Base-by-base conservation (phyloP, 1,140 invertebrate species). In the Drosophila sp. region DNA sequence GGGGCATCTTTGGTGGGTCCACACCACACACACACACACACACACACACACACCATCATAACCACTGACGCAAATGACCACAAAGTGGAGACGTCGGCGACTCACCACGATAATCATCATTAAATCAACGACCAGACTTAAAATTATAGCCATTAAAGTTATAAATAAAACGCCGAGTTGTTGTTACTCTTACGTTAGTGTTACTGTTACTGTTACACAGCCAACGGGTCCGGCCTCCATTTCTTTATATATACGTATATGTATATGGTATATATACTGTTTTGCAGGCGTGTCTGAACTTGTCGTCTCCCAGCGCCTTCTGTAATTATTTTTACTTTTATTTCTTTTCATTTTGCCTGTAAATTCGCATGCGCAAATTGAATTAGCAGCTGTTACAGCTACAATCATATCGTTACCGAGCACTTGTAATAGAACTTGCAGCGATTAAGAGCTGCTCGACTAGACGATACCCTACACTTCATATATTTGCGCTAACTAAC, bases 71-170 rank as follows among this genome's bases (percentile, higher is more conserved):
- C 78, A 86, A 82, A 76, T 81, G 81, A 76, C 64, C 58, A 58
- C 51, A 36, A 50, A 45, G 54, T 18, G 48, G 36, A 51, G 62
- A 73, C 54, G 41, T 9, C 53, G 46, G 40, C 40, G 46, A 69
- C 71, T 56, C 32, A 25, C 56, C 74, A 76, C 78, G 61, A 86
- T 82, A 87, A 89, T 89, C 82, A 87, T 86, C 82, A 86, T 82
- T 86, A 87, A 89, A 89, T 75, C 84, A 77, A 83, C 83, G 76
- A 76, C 72, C 66, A 76, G 53, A 78, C 67, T 72, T 82, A 82
- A 83, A 87, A 87, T 87, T 87, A 89, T 87, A 89, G 65, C 83
- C 83, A 87, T 87, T 83, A 89, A 81, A 76, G 76, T 77, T 89
- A 87, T 83, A 87, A 87, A 87, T 89, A 87, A 87, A 87, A 79